Percentiles rank a stretch among this genome's conserved stretches.
phyloP scores from a whole-genome alignment of 2,888 invertebrate species.

The Calameuta pallipes region DNA sequence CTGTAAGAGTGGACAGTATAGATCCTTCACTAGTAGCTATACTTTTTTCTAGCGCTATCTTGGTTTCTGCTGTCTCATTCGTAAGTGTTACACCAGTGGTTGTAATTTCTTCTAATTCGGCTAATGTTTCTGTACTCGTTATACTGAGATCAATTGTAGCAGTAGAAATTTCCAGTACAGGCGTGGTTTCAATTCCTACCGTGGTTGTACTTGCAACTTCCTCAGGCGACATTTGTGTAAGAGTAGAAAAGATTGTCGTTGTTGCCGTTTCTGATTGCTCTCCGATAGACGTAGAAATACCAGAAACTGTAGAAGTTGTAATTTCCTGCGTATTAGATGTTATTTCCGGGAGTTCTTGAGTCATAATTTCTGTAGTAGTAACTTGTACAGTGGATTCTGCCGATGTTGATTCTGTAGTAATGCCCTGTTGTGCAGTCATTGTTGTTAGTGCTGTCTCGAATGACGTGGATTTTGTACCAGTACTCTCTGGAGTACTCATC shows the following conservation, averaged over 20 bases:
- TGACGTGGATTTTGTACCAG: not conserved
- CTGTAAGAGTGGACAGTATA: conserved; percentile 38
- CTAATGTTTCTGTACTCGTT: no score
- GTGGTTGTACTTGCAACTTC: no score
- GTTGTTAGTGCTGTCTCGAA: not conserved
- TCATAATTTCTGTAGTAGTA: not conserved
- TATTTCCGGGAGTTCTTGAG: not conserved
- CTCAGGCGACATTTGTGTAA: no score
- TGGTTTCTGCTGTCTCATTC: conserved; percentile 14
- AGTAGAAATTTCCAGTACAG: no score
- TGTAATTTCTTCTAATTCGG: conserved; percentile 3
- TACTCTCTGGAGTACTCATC: no score
- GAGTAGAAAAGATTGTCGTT: no score
- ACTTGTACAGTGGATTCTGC: conserved; percentile 3
- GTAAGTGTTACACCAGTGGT: conserved; percentile 20
- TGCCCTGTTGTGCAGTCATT: conserved; percentile 10
- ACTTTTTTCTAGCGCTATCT: conserved; percentile 12
- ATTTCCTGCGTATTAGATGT: not conserved
- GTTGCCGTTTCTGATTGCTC: no score
- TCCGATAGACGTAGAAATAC: not conserved
- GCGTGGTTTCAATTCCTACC: no score
- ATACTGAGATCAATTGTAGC: no score
- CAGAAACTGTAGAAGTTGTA: not conserved
- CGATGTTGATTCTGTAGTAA: conserved; percentile 11
- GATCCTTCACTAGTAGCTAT: conserved; percentile 28